phyloP scores from a whole-genome alignment of 2,113 vertebrate species.

The Mormyrus lacerda region DNA sequence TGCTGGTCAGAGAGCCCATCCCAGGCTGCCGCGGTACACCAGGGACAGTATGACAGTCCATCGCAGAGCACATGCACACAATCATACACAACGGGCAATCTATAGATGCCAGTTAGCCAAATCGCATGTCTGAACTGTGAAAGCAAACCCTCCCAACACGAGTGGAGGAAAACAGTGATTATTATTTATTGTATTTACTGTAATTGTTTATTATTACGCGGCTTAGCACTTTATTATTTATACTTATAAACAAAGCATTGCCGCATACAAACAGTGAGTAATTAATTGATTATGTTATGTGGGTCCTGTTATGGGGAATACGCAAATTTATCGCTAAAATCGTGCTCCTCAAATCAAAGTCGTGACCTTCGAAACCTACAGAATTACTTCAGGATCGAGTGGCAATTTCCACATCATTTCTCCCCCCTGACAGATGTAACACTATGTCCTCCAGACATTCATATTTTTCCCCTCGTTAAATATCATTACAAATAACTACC shows the following conservation, averaged over 20 bases:
- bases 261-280: background rate
- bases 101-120: background rate
- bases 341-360: slow-evolving; percentile 4
- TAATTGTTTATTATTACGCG: background rate
- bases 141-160: background rate
- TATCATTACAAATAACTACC: slow-evolving; percentile 24
- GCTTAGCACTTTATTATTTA: background rate
- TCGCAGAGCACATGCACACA: background rate
- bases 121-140: background rate
- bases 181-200: background rate
- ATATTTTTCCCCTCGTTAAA: slow-evolving; percentile 21
- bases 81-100: background rate
- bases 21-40: background rate
- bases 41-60: background rate
- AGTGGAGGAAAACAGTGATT: background rate
- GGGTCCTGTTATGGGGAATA: slow-evolving; percentile 8
- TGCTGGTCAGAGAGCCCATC: slow-evolving; percentile 34
- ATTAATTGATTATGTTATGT: background rate
- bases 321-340: slow-evolving; percentile 24
- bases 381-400: slow-evolving; percentile 6
- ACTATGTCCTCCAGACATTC: slow-evolving; percentile 4
- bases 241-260: background rate
- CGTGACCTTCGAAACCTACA: background rate
- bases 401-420: background rate
- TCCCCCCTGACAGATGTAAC: background rate